Evolutionary conservation across 2,888 invertebrate species (phyloP).

Genomic region (Dermolepida albohirtum): DNA sequence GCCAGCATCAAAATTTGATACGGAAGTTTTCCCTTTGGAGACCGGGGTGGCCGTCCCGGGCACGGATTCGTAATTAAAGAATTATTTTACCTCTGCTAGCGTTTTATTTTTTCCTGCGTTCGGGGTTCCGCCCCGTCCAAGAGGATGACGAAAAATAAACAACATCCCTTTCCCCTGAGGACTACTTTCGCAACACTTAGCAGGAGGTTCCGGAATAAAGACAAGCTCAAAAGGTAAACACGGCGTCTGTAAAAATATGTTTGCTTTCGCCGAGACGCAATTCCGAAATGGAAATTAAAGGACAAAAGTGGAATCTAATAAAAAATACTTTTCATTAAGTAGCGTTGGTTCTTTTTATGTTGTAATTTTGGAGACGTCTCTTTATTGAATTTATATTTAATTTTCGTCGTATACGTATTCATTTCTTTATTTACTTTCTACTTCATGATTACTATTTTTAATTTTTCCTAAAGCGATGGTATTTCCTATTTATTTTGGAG

Average conservation of each 20-base stretch:
- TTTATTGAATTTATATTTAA: too few species aligned
- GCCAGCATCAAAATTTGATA: constrained; percentile 1
- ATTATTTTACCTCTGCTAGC: constrained; percentile 17
- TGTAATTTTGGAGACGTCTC: too few species aligned
- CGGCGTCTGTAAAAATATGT: constrained; percentile 7
- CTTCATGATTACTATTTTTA: too few species aligned
- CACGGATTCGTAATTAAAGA: constrained; percentile 11
- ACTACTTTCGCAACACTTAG: constrained; percentile 68
- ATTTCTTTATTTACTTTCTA: too few species aligned
- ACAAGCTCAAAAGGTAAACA: constrained; percentile 68
- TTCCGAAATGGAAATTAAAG: background rate
- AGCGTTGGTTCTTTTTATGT: too few species aligned
- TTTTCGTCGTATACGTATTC: too few species aligned
- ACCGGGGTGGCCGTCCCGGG: too few species aligned
- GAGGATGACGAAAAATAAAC: constrained; percentile 66
- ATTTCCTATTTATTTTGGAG: too few species aligned
- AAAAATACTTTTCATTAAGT: too few species aligned
- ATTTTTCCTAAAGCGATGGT: too few species aligned
- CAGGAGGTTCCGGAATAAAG: constrained; percentile 67
- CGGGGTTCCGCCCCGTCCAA: background rate
- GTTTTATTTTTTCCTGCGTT: constrained; percentile 4
- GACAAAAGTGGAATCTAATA: too few species aligned
- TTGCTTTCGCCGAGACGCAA: background rate
- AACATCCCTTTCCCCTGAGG: constrained; percentile 67
- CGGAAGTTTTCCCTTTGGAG: background rate